phyloP scores from a whole-genome alignment of 2,888 invertebrate species.

The Xestia c-nigrum region DNA sequence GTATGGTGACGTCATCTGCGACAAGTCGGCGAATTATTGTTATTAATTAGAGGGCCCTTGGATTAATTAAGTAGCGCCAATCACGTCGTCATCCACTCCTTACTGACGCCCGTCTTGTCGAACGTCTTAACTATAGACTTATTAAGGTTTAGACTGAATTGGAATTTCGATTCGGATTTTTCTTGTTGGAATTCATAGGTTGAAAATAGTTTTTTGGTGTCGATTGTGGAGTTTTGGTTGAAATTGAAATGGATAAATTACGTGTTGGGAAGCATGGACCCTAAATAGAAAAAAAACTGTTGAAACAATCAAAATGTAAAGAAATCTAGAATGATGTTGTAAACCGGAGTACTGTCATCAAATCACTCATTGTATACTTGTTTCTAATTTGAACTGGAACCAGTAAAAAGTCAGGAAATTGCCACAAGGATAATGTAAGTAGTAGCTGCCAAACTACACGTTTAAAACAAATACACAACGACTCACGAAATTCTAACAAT shows the following conservation, averaged over 20 bases:
- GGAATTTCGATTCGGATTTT: conserved; percentile 13
- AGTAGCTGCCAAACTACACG: conserved; percentile 16
- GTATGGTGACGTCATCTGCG: conserved; percentile 84
- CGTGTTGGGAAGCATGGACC: neutral
- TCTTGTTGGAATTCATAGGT: neutral
- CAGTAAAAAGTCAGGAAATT: neutral
- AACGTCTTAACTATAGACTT: conserved; percentile 87
- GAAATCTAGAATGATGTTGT: neutral
- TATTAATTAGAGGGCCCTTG: conserved; percentile 89
- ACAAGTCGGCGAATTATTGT: conserved; percentile 86
- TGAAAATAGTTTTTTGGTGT: neutral
- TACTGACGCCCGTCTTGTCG: conserved; percentile 83
- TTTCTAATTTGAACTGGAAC: neutral
- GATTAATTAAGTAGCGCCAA: conserved; percentile 90
- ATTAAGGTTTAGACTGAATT: conserved; percentile 62
- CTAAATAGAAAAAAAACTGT: neutral
- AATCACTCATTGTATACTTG: neutral
- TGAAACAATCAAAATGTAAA: neutral
- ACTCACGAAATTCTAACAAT: conserved; percentile 13
- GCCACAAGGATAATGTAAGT: neutral
- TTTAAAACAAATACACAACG: conserved; percentile 15
- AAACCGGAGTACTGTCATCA: neutral
- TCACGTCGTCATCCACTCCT: conserved; percentile 85
- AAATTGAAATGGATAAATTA: neutral
- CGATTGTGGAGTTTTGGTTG: neutral